Percentiles rank a stretch among this genome's conserved stretches.
These are phyloP conservation scores for Malacoctenus gilli DNA, from an alignment of 2,797 vertebrate genomes.

Conservation along the genomic window DNA sequence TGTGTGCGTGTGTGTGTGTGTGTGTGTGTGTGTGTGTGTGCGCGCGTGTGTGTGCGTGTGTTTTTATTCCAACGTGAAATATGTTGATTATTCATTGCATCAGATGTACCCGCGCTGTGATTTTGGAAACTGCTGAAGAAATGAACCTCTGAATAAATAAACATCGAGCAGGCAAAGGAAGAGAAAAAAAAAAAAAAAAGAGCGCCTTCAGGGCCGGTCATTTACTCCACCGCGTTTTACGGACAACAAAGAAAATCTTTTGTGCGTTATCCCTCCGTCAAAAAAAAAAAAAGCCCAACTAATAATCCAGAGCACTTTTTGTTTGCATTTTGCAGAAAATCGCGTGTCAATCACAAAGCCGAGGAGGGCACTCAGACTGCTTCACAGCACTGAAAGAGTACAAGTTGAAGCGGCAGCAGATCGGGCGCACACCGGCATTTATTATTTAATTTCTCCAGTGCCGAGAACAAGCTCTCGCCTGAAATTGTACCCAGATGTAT, in stretches of 20 bases:
- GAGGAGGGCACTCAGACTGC: constrained; percentile 7
- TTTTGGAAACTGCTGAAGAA: neutral
- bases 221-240: constrained; percentile 14
- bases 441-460: constrained; percentile 4
- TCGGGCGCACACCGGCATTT: constrained; percentile 18
- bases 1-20: too few relatives aligned
- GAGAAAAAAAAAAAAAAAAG: too few relatives aligned
- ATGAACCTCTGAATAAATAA: constrained; percentile 28
- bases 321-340: constrained; percentile 10
- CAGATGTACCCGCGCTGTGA: neutral
- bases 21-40: too few relatives aligned
- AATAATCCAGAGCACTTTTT: constrained; percentile 16
- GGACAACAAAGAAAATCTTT: constrained; percentile 7
- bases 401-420: constrained; percentile 37
- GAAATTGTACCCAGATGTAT: constrained; percentile 24
- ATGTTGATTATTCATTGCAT: neutral
- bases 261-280: neutral
- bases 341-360: constrained; percentile 27
- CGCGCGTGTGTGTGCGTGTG: too few relatives aligned
- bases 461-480: constrained; percentile 29
- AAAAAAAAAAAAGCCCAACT: constrained; percentile 10
- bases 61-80: neutral
- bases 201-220: constrained; percentile 14
- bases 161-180: constrained; percentile 1
- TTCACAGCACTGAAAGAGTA: constrained; percentile 30